A percentile compares a stretch with the other conserved stretches of the same genome.
Evolutionary conservation across 2,113 vertebrate species (phyloP).

Genomic region (Geothlypis trichas): DNA sequence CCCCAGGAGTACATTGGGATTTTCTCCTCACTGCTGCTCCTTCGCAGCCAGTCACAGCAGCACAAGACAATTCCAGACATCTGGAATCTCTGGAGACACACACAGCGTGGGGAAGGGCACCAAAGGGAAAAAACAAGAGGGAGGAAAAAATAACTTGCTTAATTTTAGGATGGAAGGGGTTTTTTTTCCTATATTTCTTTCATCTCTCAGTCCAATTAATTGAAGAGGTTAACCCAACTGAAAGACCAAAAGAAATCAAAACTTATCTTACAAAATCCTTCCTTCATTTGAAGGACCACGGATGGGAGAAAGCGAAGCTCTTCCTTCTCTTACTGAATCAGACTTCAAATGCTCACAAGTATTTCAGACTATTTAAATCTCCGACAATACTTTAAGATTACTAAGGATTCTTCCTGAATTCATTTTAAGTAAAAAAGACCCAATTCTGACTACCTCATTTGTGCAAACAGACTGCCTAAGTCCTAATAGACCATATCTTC

Average conservation of each 20-base stretch:
- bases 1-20: too few species aligned
- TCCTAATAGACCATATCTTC: not conserved
- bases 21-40: too few species aligned
- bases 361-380: not conserved
- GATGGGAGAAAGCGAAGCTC: not conserved
- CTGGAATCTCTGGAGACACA: too few species aligned
- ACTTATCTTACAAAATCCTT: not conserved
- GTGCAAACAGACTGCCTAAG: not conserved
- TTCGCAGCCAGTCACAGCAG: too few species aligned
- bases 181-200: not conserved
- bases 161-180: not conserved
- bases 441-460: not conserved
- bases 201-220: not conserved
- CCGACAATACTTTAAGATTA: not conserved
- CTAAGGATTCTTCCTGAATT: not conserved
- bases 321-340: not conserved
- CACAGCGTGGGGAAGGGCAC: too few species aligned
- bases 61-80: too few species aligned
- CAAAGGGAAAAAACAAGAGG: not conserved
- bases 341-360: not conserved
- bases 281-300: not conserved
- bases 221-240: not conserved
- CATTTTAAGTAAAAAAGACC: fast-evolving
- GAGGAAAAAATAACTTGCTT: not conserved
- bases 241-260: not conserved